Percentiles rank a stretch among this genome's conserved stretches.
Evolutionary conservation across 37 sponge, comb jelly and placozoan species (phyloP).

Genomic region (Cliona cf. orientalis): DNA sequence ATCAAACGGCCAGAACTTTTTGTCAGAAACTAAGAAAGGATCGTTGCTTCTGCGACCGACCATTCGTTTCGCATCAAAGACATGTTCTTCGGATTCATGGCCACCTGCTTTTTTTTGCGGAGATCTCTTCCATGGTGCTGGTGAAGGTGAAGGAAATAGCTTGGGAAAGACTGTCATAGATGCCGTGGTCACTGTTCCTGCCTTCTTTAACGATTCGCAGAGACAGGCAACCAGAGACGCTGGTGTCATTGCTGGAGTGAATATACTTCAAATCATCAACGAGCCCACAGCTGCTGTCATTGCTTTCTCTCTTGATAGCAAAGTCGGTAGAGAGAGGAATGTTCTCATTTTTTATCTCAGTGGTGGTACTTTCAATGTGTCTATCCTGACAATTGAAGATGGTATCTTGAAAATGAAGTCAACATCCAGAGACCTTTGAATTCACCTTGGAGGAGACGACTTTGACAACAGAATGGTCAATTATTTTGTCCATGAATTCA

Average conservation of each 20-base stretch:
- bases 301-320: slow-evolving; percentile 97
- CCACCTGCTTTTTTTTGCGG: slow-evolving; percentile 95
- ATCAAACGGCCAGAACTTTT: slow-evolving; percentile 93
- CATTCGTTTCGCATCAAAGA: slow-evolving; percentile 94
- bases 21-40: slow-evolving; percentile 67
- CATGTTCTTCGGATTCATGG: slow-evolving; percentile 93
- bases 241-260: slow-evolving; percentile 94
- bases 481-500: slow-evolving; percentile 90
- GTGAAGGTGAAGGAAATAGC: slow-evolving; percentile 99
- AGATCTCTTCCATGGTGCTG: slow-evolving; percentile 98
- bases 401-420: slow-evolving; percentile 98
- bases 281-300: slow-evolving; percentile 99
- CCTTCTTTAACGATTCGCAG: slow-evolving; percentile 99
- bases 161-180: slow-evolving; percentile 91
- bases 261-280: slow-evolving; percentile 98
- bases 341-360: slow-evolving; percentile 98
- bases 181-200: slow-evolving; percentile 98
- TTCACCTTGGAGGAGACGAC: slow-evolving; percentile 98
- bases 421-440: slow-evolving; percentile 96
- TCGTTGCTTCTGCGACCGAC: slow-evolving; percentile 89
- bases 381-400: slow-evolving; percentile 95
- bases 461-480: slow-evolving; percentile 98
- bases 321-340: slow-evolving; percentile 77
- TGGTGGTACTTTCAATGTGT: slow-evolving; percentile 98
- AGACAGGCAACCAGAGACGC: slow-evolving; percentile 99